Conservation (phyloP, 2,888 invertebrate species). For the Agrochola lota region DNA sequence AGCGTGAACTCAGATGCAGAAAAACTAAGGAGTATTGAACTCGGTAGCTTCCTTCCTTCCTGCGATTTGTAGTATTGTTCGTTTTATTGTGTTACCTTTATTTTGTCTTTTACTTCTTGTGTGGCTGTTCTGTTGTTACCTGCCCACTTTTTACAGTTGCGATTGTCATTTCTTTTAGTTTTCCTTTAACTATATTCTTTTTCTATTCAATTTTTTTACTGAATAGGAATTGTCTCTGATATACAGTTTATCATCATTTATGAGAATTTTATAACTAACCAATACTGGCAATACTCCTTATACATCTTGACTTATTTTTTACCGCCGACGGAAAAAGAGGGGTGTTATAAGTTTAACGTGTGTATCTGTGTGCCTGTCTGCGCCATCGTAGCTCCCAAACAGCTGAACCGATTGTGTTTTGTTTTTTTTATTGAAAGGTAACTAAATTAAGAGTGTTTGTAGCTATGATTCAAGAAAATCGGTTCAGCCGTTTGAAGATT, state of each 20-base stretch:
- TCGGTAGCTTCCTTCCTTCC: conserved; percentile 54
- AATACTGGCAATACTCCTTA: no score
- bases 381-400: no score
- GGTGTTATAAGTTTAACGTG: no score
- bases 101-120: not conserved
- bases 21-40: conserved; percentile 52
- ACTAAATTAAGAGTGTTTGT: no score
- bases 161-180: not conserved
- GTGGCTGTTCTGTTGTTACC: conserved; percentile 12
- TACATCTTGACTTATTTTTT: not conserved
- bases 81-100: conserved; percentile 1
- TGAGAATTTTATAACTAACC: not conserved
- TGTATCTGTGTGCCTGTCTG: no score
- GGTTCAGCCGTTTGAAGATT: no score
- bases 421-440: no score
- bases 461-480: no score
- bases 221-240: not conserved
- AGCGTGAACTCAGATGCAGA: conserved; percentile 40
- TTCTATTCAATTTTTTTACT: no score
- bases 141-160: no score
- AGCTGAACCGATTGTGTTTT: no score
- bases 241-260: not conserved
- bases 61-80: conserved; percentile 22
- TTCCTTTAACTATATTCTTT: not conserved
- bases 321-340: no score